These are phyloP conservation scores for Tridacna gigas DNA, from an alignment of 2,888 invertebrate species.

Conservation along the genomic window DNA sequence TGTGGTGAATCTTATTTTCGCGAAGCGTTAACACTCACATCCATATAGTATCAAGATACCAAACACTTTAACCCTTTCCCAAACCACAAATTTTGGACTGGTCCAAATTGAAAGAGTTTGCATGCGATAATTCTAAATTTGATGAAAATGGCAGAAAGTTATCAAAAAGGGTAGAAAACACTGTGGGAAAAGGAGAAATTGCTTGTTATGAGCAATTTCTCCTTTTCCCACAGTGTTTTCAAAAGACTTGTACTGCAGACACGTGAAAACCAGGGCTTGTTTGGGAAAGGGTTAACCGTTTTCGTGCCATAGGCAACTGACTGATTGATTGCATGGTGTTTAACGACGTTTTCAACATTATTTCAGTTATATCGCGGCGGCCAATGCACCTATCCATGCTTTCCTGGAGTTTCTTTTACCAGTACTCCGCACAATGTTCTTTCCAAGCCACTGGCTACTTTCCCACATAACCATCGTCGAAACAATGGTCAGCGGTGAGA, in stretches of 20 bases:
- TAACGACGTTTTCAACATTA: too few relatives aligned
- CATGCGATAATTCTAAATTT: not conserved
- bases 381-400: too few relatives aligned
- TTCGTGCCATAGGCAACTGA: too few relatives aligned
- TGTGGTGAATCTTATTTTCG: too few relatives aligned
- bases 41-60: not conserved
- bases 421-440: too few relatives aligned
- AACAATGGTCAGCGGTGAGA: too few relatives aligned
- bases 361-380: too few relatives aligned
- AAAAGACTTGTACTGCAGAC: not conserved
- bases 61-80: not conserved
- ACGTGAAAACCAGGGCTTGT: not conserved
- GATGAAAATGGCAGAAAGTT: not conserved
- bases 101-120: not conserved
- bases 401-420: too few relatives aligned
- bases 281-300: not conserved
- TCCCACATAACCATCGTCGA: too few relatives aligned
- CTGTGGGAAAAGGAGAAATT: slow-evolving; percentile 7
- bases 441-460: too few relatives aligned
- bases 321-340: too few relatives aligned
- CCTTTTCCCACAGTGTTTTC: slow-evolving; percentile 1
- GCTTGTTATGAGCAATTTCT: slow-evolving; percentile 5
- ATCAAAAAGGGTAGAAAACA: not conserved
- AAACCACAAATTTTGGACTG: not conserved
- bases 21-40: too few relatives aligned